Evolutionary conservation across 1,140 invertebrate species (phyloP), one percentile per base, ranked within the genome.

Genomic region (Lepidurus arcticus): DNA sequence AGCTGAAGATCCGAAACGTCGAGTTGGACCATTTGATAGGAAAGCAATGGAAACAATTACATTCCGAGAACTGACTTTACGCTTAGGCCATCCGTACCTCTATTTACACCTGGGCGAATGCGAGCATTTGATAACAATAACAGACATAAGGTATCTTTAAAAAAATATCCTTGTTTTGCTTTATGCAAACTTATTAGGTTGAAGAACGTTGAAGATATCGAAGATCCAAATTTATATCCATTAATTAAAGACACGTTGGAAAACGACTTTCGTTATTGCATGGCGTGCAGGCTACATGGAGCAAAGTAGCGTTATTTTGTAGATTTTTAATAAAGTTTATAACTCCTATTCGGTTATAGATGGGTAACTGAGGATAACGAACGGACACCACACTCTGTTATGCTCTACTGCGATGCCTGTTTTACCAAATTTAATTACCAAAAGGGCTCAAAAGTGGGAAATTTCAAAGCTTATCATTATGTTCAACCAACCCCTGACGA

Each of bases 91-190:
- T 82, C 92, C 93, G 0, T 92, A 93, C 88, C 88, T 95, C 6
- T 96, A 94, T 85, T 86, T 92, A 44, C 94, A 95, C 85, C 92
- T 94, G 84, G 94, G 94, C n/a, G 89, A 90, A 81, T 96, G 95
- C 85, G 94, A 96, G 84, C 95, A 97, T 85, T 82, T 95, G 1
- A 88, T 96, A 82, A 86, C 91, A 1, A 91, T 96, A 81, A 90
- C 89, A 10, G 91, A 94, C 84, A 86, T 89, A 5, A 88, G 88
- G 89, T 88, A 84, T 76, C n/a, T 11, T 76, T 16, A 21, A 44
- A 80, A 47, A 3, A 53, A 73, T n/a, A 43, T 21, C 13, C 24
- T 1, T 21, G 42, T 11, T 75, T 26, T n/a, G 16, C 7, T 78
- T 9, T 42, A n/a, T 77, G 75, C n/a, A 7, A 11, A n/a, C n/a